phyloP scores from a whole-genome alignment of 2,113 vertebrate species.

The Camelus bactrianus region DNA sequence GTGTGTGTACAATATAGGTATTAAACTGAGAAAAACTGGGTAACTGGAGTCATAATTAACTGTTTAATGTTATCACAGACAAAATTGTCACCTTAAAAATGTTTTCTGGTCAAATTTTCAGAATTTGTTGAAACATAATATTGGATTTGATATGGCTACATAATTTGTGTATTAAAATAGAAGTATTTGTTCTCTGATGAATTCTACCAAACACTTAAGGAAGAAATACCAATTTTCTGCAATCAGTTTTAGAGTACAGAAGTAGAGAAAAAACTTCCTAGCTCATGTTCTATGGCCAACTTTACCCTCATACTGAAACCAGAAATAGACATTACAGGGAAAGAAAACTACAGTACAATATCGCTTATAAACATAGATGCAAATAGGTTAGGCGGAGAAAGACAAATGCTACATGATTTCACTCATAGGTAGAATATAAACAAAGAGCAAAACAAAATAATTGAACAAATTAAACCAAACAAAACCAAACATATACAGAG shows the following conservation, averaged over 20 bases:
- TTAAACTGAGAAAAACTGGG: neutral
- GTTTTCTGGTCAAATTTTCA: neutral
- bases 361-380: neutral
- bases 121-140: neutral
- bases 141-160: neutral
- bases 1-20: neutral
- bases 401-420: neutral
- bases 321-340: neutral
- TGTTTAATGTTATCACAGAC: neutral
- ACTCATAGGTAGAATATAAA: neutral
- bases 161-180: neutral
- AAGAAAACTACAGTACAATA: neutral
- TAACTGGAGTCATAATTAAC: conserved; percentile 15
- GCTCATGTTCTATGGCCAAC: neutral
- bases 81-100: neutral
- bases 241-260: neutral
- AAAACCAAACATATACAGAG: neutral
- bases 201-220: neutral
- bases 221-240: neutral
- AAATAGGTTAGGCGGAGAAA: neutral
- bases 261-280: neutral
- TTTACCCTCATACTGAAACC: neutral
- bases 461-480: neutral
- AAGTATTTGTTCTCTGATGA: neutral
- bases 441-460: neutral